Evolutionary conservation across 2,113 vertebrate genomes (phyloP).

Genomic region (Gopherus flavomarginatus): DNA sequence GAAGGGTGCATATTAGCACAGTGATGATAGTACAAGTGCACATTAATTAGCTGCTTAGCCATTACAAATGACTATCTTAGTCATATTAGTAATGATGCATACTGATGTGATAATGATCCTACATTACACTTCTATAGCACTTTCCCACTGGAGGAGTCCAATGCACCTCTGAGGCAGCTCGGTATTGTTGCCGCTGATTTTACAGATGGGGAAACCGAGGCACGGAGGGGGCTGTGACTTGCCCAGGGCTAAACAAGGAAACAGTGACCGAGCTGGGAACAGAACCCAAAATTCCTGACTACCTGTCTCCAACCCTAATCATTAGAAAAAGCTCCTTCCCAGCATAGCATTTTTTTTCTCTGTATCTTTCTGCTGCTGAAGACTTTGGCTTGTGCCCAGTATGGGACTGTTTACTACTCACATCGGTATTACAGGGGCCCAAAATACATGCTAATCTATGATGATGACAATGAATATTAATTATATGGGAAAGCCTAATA

Average conservation of each 20-base stretch:
- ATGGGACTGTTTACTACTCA: conserved; percentile 22
- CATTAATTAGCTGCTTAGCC: background rate
- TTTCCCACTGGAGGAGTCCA: background rate
- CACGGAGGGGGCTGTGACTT: background rate
- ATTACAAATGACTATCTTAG: background rate
- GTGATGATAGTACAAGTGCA: background rate
- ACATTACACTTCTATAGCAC: background rate
- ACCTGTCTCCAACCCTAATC: background rate
- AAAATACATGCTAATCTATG: accelerated
- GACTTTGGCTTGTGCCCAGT: conserved; percentile 27
- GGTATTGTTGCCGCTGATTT: background rate
- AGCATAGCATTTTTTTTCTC: background rate
- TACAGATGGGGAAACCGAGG: background rate
- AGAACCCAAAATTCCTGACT: background rate
- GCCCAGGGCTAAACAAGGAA: background rate
- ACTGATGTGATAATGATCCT: background rate
- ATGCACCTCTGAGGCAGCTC: background rate
- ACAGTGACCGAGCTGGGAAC: background rate
- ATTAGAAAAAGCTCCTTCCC: background rate
- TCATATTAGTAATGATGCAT: background rate
- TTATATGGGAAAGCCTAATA: background rate
- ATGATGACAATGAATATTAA: background rate
- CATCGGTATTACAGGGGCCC: conserved; percentile 8
- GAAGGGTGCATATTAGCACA: background rate
- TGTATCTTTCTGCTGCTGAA: conserved; percentile 42